Base-by-base conservation (phyloP, 2,888 invertebrate genomes). In the Chloroclystis v-ata region DNA sequence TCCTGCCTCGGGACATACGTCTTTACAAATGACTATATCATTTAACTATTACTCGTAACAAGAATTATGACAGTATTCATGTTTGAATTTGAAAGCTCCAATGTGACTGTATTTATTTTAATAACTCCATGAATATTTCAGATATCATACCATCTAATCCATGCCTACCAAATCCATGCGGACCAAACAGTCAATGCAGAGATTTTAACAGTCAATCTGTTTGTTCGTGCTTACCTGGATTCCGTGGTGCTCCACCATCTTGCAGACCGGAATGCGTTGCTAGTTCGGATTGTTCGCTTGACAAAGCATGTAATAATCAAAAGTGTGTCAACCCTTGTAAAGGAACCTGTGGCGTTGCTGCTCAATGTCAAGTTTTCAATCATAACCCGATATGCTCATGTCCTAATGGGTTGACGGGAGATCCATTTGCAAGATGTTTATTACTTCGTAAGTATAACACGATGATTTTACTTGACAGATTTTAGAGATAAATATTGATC, bases 351-450 rank as follows among this genome's bases (percentile, higher is more conserved):
- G 95, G 95, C 13, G 86, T 93, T 29, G 84, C 88, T 49, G 93
- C 95, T 2, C 78, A 83, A 57, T 95, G 95, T 67, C 90, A 92
- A 78, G 93, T 95, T 10, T 90, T 94, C 32, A 93, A 92, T 66
- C 94, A 95, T 69, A 90, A 91, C 65, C 93, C 94, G 5, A 90
- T 92, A 57, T 95, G 95, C 66, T 89, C 89, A 26, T 94, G 94
- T 67, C 82, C 89, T 32, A 78, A 87, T 4, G 89, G 91, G 29
- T 89, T 89, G 63, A 89, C 91, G n/a, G 93, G 93, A 49, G 92
- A 93, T 84, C 91, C 92, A 14, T 92, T 92, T 62, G 85, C 89
- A 42, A 89, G 90, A 82, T 93, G 92, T 60, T 78, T 82, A 40
- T 63, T 65, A 43, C 82, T 78, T 56, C 79, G 90, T 90, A 80